phyloP scores from a whole-genome alignment of 2,113 vertebrate genomes.

The Centrocercus urophasianus region DNA sequence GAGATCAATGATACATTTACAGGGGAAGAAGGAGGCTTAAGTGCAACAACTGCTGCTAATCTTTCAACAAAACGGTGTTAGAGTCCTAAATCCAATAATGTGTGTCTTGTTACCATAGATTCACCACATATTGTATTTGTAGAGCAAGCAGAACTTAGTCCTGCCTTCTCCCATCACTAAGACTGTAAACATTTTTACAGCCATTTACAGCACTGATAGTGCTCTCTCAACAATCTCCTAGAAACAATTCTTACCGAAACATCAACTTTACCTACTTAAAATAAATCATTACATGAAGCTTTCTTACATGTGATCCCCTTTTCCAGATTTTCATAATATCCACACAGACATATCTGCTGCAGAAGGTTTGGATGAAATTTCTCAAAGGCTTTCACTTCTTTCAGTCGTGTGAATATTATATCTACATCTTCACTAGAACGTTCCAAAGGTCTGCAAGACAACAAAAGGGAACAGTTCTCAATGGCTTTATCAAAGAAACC shows the following conservation, averaged over 20 bases:
- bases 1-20: background rate
- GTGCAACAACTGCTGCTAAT: background rate
- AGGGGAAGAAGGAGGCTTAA: background rate
- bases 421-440: conserved; percentile 95
- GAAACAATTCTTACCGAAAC: background rate
- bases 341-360: conserved; percentile 94
- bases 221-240: background rate
- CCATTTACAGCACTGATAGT: background rate
- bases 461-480: conserved; percentile 16
- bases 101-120: conserved; percentile 8
- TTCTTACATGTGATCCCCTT: conserved; percentile 95
- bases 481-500: background rate
- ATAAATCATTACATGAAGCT: background rate
- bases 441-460: conserved; percentile 86
- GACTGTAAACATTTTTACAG: background rate
- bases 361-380: conserved; percentile 93
- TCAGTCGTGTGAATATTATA: conserved; percentile 92
- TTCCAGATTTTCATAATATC: conserved; percentile 95
- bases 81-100: background rate
- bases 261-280: background rate
- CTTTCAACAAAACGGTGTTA: background rate
- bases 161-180: background rate
- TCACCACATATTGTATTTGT: background rate
- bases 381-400: conserved; percentile 94
- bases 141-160: conserved; percentile 6